Base-by-base conservation (phyloP, 2,797 vertebrate species). In the Pterois miles region DNA sequence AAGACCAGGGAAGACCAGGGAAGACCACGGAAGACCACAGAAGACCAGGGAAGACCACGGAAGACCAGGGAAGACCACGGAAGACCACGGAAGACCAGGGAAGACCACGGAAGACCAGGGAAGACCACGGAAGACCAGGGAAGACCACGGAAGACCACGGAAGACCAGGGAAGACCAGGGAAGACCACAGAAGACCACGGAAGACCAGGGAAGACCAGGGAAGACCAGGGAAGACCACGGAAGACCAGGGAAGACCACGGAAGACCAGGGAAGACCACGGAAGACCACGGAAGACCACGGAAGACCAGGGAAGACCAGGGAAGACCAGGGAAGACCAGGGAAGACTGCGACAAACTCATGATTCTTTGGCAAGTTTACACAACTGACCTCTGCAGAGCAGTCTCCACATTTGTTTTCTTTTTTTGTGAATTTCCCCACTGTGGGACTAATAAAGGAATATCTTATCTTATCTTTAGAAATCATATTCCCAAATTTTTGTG, bases 231-330 rank as follows among this genome's bases (percentile, higher is more conserved):
- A 3, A 27, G 52, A 27, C 13, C n/a, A n/a, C n/a, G n/a, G n/a
- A 31, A 34, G 34, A 58, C 31, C 31, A 54, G 0, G 3, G 0
- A 3, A 27, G 52, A 27, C 13, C n/a, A n/a, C n/a, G n/a, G n/a
- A 31, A 34, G 34, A 58, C 31, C 31, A 54, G 0, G 3, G 0
- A 3, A 27, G 52, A 27, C 13, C n/a, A n/a, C n/a, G n/a, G n/a
- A n/a, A n/a, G n/a, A n/a, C n/a, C n/a, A n/a, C n/a, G n/a, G n/a
- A n/a, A n/a, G n/a, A n/a, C n/a, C n/a, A n/a, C n/a, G n/a, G n/a
- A 31, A 34, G 34, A 58, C 31, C 31, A 54, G 0, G 3, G 0
- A 3, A 27, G 52, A 27, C 13, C 31, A 54, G 0, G 3, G 0
- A 3, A 27, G 52, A 27, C 13, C n/a, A n/a, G n/a, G n/a, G n/a